Conservation (phyloP, 1,140 invertebrate species). For the Temnothorax longispinosus region DNA sequence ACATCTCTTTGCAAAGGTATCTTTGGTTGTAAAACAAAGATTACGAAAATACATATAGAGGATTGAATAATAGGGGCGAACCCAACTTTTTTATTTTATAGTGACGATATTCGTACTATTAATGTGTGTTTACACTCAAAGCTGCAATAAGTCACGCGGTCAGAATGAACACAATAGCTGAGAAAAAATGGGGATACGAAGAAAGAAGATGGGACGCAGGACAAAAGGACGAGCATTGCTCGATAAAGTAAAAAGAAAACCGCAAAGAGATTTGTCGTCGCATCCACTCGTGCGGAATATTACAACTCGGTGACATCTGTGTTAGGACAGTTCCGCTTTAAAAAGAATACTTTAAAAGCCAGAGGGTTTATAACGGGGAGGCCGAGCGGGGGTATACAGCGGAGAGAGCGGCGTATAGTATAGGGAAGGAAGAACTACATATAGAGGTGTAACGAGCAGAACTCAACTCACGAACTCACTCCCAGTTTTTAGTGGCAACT, state of each 20-base stretch:
- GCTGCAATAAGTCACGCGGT: background rate
- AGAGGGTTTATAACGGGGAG: conserved; percentile 85
- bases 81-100: background rate
- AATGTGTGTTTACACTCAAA: background rate
- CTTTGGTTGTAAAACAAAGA: background rate
- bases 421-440: conserved; percentile 86
- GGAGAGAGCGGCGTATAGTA: conserved; percentile 79
- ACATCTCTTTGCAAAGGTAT: background rate
- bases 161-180: background rate
- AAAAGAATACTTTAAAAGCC: conserved; percentile 87
- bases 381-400: conserved; percentile 77
- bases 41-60: background rate
- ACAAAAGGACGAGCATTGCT: background rate
- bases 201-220: background rate
- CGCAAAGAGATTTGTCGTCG: conserved; percentile 35
- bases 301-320: conserved; percentile 82
- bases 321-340: conserved; percentile 85
- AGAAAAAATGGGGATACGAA: background rate
- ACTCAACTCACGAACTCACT: conserved; percentile 87
- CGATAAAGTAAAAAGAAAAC: conserved; percentile 36
- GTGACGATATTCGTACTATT: background rate
- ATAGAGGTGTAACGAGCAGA: conserved; percentile 86
- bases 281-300: conserved; percentile 76
- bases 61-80: background rate
- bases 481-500: conserved; percentile 87